Evolutionary conservation across 1,140 invertebrate genomes (phyloP), one percentile per base, ranked within the genome.

Genomic region (Drosophila rhopaloa): DNA sequence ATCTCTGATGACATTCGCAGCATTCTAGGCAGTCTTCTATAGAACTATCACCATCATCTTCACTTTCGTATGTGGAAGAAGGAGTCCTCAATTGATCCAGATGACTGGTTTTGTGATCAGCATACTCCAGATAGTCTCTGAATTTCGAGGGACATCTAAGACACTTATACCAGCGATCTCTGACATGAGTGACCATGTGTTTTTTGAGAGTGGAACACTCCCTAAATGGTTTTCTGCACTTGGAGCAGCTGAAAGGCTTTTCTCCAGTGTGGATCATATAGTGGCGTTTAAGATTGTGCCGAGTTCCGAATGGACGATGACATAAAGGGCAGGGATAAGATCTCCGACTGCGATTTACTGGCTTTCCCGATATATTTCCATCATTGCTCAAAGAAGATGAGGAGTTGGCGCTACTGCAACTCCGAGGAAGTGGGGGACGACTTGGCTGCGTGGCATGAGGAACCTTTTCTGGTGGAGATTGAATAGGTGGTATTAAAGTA

Each of bases 181-280:
- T 76, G 43, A 76, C 60, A 63, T 92, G 91, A 0, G 91, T 92
- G 5, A 89, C 83, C 91, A 91, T 91, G 41, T 92, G 91, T 38
- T 92, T 92, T 35, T 92, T 92, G 0, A 92, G 70, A 0, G 91
- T 92, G 16, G 89, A 91, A 50, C 79, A 85, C 67, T 92, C 91
- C 0, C 91, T 78, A n/a, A 92, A 92, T 1, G 86, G 91, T 65
- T 92, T 92, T 5, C 85, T 74, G 54, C 91, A 92, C 38, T 88
- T 89, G 56, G 58, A 76, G 58, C 91, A 92, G 56, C 85, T 91
- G 50, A 85, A 92, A 0, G 91, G 91, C 43, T 92, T 92, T 54
- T 92, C 89, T 3, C 91, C 91, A 1, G 91, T 92, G 43, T 92
- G 91, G 6, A 92, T 92, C 91, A 92, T 92, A 27, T 86, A 91